Percentiles rank a stretch among this genome's conserved stretches.
These are phyloP conservation scores for Pelobates cultripes DNA, from an alignment of 2,797 vertebrate species.

Conservation along the genomic window DNA sequence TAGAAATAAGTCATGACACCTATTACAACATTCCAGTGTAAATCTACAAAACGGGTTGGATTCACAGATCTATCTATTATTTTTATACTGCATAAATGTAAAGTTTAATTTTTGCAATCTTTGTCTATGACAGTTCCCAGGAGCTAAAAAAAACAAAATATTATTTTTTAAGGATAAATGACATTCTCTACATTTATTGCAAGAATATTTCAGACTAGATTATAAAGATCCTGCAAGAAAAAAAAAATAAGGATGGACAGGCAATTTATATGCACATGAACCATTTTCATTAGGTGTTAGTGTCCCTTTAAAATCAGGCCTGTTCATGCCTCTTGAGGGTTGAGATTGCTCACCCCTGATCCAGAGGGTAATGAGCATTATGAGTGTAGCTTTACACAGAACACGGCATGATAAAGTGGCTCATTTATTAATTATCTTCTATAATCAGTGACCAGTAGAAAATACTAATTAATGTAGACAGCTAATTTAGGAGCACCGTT, in stretches of 20 bases:
- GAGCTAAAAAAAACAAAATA: too few species aligned
- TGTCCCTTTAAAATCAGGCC: conserved; percentile 1
- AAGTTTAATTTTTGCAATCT: too few species aligned
- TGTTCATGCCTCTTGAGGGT: background rate
- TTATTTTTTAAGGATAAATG: too few species aligned
- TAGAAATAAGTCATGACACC: too few species aligned
- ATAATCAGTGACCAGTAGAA: background rate
- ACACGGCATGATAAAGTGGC: background rate
- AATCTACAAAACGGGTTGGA: too few species aligned
- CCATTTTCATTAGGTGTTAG: conserved; percentile 2
- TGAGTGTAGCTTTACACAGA: background rate
- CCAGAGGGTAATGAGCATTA: conserved; percentile 10
- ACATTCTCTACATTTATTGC: too few species aligned
- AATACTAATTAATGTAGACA: conserved; percentile 11
- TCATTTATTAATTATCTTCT: conserved; percentile 11
- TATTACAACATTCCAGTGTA: too few species aligned
- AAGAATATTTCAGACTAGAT: background rate
- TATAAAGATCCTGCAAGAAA: background rate
- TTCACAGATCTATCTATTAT: too few species aligned
- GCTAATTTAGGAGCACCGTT: background rate
- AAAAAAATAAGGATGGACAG: conserved; percentile 1
- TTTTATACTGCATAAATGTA: too few species aligned
- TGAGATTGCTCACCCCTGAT: conserved; percentile 10
- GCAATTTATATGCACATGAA: background rate
- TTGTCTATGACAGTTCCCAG: too few species aligned